Base-by-base conservation (phyloP, 2,888 invertebrate genomes). In the Scaptomyza cyrtandrae region DNA sequence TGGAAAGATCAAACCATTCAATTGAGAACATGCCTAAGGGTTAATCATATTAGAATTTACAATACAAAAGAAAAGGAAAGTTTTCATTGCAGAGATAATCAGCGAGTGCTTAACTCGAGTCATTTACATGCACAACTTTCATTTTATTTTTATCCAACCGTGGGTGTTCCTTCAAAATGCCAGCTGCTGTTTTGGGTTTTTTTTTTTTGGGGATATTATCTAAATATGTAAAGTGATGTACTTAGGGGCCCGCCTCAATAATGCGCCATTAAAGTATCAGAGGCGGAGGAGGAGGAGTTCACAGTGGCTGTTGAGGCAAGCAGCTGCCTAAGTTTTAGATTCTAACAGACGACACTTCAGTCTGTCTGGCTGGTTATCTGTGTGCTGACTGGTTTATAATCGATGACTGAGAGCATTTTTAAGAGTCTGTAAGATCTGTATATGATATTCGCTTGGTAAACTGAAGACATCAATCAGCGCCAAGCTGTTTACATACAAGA, bases 201-300 rank as follows among this genome's bases (percentile, higher is more conserved):
- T 24, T 24, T 24, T 24, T 24, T 24, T 24, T 35, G 13, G 35
- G 39, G 27, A 55, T 27, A n/a, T 35, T 35, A 7, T 50, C 3
- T 6, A 19, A 3, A 70, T 52, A 58, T 66, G 49, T 48, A 45
- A 82, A 85, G 73, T 61, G 71, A 69, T 77, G 69, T 88, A 87
- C 86, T 76, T 71, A 53, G 59, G 60, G 68, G 55, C 27, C 49
- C 37, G 41, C 33, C 49, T 66, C 73, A 78, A 79, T 79, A 68
- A 63, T 71, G 54, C 56, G 45, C 74, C 70, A 85, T 82, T 85
- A 82, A 86, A 75, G 86, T 80, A 86, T 86, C 84, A 88, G 65
- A 16, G 49, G 69, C 59, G 39, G 14, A 39, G 16, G 9, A 10
- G 10, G 5, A 10, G 41, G 3, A 45, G 57, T 19, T 16, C 60